Evolutionary conservation across 2,797 vertebrate species (phyloP).

Genomic region (Emys orbicularis): DNA sequence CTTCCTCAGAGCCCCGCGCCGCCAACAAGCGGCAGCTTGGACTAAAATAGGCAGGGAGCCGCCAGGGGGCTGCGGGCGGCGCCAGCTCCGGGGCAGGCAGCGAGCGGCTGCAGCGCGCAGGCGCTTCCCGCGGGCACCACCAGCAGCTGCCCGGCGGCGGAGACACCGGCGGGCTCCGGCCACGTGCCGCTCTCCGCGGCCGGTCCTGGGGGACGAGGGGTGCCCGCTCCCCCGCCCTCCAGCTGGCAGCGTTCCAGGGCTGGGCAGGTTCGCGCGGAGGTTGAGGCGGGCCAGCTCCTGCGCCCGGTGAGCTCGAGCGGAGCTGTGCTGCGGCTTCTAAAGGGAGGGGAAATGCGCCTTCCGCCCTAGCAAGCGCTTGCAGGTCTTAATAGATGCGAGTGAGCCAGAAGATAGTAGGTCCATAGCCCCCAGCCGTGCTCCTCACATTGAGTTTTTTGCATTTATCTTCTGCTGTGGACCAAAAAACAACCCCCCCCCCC

Average conservation of each 20-base stretch:
- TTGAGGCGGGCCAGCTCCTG: no score
- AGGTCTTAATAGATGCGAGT: neutral
- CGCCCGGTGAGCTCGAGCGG: no score
- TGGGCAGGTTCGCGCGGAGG: no score
- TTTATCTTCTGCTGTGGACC: neutral
- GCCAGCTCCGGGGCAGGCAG: neutral
- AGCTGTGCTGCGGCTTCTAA: neutral
- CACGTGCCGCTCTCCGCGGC: neutral
- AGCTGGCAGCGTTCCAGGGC: neutral
- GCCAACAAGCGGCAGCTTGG: constrained; percentile 1
- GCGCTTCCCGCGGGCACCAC: neutral
- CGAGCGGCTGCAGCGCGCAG: constrained; percentile 21
- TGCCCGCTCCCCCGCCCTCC: no score
- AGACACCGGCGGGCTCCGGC: neutral
- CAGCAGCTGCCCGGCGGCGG: neutral
- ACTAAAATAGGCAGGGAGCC: constrained; percentile 59
- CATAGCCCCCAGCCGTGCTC: no score
- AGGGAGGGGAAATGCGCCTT: neutral
- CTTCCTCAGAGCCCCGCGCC: neutral
- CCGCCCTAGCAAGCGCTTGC: no score
- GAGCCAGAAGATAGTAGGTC: neutral
- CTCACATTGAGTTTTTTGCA: no score
- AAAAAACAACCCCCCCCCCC: no score
- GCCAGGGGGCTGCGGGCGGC: constrained; percentile 20
- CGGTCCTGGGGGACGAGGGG: neutral